Percentiles rank a stretch among this genome's conserved stretches.
These are phyloP conservation scores for Protomyctophum bolini DNA, from an alignment of 2,113 vertebrate genomes.

Conservation along the genomic window DNA sequence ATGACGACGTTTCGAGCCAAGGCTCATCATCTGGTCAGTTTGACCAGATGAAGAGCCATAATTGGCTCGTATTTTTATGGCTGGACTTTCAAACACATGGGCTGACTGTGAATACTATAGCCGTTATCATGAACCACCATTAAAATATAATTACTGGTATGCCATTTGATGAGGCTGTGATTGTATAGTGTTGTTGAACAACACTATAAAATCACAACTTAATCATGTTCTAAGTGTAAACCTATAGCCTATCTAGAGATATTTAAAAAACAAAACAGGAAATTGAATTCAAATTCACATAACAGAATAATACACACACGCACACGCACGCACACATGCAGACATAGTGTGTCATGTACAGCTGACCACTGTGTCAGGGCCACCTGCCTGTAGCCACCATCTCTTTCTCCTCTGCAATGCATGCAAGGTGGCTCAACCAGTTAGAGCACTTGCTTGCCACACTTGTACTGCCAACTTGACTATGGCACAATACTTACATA, in stretches of 20 bases:
- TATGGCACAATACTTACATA: neutral
- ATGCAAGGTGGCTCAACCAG: neutral
- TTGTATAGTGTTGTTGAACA: neutral
- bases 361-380: constrained; percentile 56
- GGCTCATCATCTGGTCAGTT: too few relatives aligned
- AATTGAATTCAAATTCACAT: too few relatives aligned
- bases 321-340: neutral
- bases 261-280: constrained; percentile 5
- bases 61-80: neutral
- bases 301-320: neutral
- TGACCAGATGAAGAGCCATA: too few relatives aligned
- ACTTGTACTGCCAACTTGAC: neutral
- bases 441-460: constrained; percentile 1
- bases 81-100: neutral
- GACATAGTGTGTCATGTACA: constrained; percentile 41
- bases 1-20: too few relatives aligned
- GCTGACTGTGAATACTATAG: neutral
- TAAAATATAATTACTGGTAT: neutral
- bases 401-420: too few relatives aligned
- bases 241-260: neutral
- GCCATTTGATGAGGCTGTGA: neutral
- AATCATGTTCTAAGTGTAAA: too few relatives aligned
- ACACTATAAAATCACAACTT: too few relatives aligned
- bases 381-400: constrained; percentile 65
- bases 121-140: neutral